Percentiles rank a stretch among this genome's conserved stretches.
These are phyloP conservation scores for Rhinoderma darwinii DNA, from an alignment of 2,113 vertebrate genomes.

Conservation along the genomic window DNA sequence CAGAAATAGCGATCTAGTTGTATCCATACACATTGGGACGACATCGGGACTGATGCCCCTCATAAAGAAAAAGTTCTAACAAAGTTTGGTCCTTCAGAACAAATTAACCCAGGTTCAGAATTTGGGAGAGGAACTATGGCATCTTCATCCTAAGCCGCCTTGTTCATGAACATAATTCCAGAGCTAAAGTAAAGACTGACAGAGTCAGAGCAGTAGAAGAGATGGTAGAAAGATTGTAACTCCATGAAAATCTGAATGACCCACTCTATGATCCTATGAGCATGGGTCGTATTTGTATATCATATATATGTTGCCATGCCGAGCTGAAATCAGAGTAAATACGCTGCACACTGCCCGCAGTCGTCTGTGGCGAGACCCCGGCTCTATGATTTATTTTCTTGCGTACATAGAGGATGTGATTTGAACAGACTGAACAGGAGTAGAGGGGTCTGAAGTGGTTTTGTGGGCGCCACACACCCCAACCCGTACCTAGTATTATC, in stretches of 20 bases:
- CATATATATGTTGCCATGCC: neutral
- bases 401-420: neutral
- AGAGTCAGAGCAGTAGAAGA: neutral
- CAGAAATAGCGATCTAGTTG: too few species aligned
- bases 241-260: neutral
- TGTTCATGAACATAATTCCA: neutral
- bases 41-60: too few species aligned
- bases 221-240: neutral
- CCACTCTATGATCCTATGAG: neutral
- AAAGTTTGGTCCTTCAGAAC: neutral
- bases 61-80: too few species aligned
- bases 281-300: neutral
- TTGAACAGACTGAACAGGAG: neutral
- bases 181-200: neutral
- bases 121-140: neutral
- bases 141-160: neutral
- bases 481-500: slow-evolving; percentile 5
- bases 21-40: too few species aligned
- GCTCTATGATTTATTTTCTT: neutral
- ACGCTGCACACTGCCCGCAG: neutral
- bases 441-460: slow-evolving; percentile 38
- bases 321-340: neutral
- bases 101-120: too few species aligned
- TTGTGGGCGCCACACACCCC: slow-evolving; percentile 35
- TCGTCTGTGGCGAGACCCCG: neutral